These are phyloP conservation scores for Agrochola macilenta DNA, from an alignment of 2,888 invertebrate genomes.

Conservation along the genomic window DNA sequence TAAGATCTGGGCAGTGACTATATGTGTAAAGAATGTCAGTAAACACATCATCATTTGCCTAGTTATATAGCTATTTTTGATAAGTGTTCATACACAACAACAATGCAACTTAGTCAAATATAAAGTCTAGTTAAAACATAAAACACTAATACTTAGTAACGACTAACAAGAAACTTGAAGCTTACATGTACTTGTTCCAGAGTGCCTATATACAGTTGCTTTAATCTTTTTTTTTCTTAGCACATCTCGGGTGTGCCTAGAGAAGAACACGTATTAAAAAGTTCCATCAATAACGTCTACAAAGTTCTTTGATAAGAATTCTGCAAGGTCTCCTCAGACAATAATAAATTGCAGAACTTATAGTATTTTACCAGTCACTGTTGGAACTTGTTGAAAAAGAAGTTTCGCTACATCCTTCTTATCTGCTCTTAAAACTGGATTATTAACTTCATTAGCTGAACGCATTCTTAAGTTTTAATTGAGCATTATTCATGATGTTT, in stretches of 20 bases:
- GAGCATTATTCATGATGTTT: slow-evolving; percentile 74
- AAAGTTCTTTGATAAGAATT: slow-evolving; percentile 63
- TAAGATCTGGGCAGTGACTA: background rate
- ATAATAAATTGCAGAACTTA: slow-evolving; percentile 67
- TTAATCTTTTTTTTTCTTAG: slow-evolving; percentile 37
- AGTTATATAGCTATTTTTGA: too few relatives aligned
- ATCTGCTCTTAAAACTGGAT: slow-evolving; percentile 66
- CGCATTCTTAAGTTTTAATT: slow-evolving; percentile 71
- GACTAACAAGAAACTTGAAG: slow-evolving; percentile 15
- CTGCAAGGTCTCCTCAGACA: slow-evolving; percentile 59
- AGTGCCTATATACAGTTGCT: slow-evolving; percentile 9
- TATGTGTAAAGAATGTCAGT: background rate
- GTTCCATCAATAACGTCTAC: slow-evolving; percentile 63
- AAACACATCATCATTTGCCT: background rate
- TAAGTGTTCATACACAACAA: background rate
- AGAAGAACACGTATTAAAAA: slow-evolving; percentile 62
- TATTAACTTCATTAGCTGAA: slow-evolving; percentile 70
- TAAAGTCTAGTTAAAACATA: background rate
- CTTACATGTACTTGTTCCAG: slow-evolving; percentile 24
- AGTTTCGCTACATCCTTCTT: slow-evolving; percentile 59
- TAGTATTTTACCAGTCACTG: slow-evolving; percentile 56
- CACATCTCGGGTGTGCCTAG: slow-evolving; percentile 17
- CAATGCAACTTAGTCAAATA: background rate
- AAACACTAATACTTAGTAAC: slow-evolving; percentile 7
- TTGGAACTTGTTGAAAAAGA: slow-evolving; percentile 61